These are phyloP conservation scores for Lepidocolaptes lacrymiger DNA, from an alignment of 2,797 vertebrate genomes.

Conservation along the genomic window DNA sequence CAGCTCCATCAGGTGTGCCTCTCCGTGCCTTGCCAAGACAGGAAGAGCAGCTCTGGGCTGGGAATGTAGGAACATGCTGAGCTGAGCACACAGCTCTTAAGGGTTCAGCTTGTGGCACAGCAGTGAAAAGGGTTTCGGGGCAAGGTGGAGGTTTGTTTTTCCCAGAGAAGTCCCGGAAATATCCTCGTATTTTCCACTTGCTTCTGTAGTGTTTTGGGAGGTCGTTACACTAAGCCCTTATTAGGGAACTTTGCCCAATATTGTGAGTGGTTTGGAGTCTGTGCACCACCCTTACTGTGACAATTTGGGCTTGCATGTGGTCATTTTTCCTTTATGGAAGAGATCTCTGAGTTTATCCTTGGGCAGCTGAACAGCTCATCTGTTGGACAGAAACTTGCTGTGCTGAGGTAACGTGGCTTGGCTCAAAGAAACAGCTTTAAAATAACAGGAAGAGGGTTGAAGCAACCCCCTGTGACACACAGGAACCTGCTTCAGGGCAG, in stretches of 20 bases:
- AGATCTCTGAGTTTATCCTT: neutral
- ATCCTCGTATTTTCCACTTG: neutral
- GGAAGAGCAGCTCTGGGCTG: neutral
- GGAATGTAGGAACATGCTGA: neutral
- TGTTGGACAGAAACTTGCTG: neutral
- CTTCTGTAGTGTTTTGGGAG: neutral
- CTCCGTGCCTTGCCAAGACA: neutral
- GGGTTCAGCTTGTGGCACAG: neutral
- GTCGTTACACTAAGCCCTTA: neutral
- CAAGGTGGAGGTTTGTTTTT: neutral
- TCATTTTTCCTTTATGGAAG: neutral
- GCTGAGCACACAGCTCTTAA: neutral
- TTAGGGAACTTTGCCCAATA: neutral
- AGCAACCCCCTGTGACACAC: neutral
- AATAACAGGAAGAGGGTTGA: neutral
- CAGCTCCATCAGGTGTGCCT: slow-evolving; percentile 83
- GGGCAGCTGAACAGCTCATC: neutral
- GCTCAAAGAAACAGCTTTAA: neutral
- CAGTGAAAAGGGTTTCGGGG: neutral
- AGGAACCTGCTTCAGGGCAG: neutral
- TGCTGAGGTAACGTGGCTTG: neutral
- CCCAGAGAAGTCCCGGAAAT: accelerated
- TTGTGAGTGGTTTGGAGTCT: neutral
- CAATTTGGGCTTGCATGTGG: neutral
- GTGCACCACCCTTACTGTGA: neutral